phyloP scores from a whole-genome alignment of 2,797 vertebrate species.

The Ptychobarbus kaznakovi region DNA sequence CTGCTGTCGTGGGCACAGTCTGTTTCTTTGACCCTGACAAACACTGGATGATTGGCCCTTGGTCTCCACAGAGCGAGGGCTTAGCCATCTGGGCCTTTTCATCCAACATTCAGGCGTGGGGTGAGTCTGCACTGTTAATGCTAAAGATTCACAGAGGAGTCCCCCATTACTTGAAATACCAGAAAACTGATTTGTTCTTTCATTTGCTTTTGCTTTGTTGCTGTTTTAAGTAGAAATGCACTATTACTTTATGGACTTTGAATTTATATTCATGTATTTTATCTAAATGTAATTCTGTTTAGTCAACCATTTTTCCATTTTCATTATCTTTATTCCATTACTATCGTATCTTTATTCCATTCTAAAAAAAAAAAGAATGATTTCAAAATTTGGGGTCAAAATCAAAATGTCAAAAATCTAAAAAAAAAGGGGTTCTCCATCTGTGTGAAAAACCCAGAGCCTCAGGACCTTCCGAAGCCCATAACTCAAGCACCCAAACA shows the following conservation, averaged over 20 bases:
- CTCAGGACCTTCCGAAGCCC: slow-evolving; percentile 21
- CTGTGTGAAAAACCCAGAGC: slow-evolving; percentile 22
- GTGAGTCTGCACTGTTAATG: background rate
- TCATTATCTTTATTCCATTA: background rate
- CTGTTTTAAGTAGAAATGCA: background rate
- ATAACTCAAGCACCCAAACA: slow-evolving; percentile 57
- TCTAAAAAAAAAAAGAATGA: background rate
- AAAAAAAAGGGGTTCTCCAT: background rate
- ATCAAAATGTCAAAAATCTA: too few relatives aligned
- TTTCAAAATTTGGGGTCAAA: background rate
- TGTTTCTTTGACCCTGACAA: slow-evolving; percentile 55
- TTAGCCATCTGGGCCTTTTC: background rate
- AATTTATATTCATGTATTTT: background rate
- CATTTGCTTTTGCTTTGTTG: background rate
- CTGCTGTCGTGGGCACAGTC: slow-evolving; percentile 36
- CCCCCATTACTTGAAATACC: background rate
- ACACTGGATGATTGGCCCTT: slow-evolving; percentile 36
- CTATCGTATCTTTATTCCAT: background rate
- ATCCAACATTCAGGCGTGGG: background rate
- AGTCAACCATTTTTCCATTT: background rate
- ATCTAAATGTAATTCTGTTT: background rate
- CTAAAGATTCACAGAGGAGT: background rate
- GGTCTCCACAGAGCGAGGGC: background rate
- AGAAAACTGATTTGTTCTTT: background rate
- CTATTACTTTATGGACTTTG: background rate